Percentiles rank a stretch among this genome's conserved stretches.
These are phyloP conservation scores for Heliangelus exortis DNA, from an alignment of 2,797 vertebrate genomes.

Conservation along the genomic window DNA sequence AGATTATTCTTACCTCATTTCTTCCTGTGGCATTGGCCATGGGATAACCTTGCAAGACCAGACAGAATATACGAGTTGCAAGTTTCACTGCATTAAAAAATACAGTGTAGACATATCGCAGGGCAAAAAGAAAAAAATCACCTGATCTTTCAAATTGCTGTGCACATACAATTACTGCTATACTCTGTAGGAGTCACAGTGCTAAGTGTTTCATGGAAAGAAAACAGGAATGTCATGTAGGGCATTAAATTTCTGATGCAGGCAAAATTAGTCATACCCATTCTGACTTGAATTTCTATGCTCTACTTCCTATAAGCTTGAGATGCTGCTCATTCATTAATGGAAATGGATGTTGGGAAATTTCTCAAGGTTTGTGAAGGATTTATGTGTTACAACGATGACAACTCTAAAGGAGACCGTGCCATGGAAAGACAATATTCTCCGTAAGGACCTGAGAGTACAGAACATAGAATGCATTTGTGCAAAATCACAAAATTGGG, in stretches of 20 bases:
- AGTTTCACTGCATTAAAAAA: not conserved
- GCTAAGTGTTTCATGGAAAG: not conserved
- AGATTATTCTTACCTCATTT: not conserved
- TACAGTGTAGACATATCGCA: not conserved
- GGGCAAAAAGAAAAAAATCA: not conserved
- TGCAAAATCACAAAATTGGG: not conserved
- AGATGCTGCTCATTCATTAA: not conserved
- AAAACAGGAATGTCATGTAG: not conserved
- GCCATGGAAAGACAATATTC: not conserved
- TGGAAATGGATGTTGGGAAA: not conserved
- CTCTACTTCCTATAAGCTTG: not conserved
- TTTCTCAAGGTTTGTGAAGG: not conserved
- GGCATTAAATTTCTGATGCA: not conserved
- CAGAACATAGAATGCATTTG: not conserved
- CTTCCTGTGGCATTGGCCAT: not conserved
- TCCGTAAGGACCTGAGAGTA: not conserved
- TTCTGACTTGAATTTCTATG: not conserved
- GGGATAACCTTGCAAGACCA: not conserved
- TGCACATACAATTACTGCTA: not conserved
- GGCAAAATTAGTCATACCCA: not conserved
- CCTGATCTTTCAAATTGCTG: not conserved
- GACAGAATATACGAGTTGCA: fast-evolving
- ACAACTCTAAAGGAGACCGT: not conserved
- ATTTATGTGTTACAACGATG: not conserved
- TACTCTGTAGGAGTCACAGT: not conserved